Conservation (phyloP, 2,113 vertebrate species). For the Lycaon pictus region DNA sequence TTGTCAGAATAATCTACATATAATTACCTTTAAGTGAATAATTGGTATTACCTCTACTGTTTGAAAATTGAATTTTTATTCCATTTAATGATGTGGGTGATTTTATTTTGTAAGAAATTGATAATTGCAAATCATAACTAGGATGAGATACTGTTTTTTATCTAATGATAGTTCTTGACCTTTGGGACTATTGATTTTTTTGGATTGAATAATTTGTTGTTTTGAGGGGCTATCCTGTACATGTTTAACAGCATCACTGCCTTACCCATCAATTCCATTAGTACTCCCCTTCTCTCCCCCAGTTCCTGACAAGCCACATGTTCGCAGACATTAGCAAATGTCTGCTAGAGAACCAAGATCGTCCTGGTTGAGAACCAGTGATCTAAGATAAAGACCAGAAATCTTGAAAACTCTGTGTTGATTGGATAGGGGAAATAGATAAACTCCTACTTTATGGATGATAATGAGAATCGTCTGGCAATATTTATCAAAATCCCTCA, state of each 20-base stretch:
- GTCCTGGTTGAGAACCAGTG: neutral
- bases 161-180: neutral
- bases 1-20: neutral
- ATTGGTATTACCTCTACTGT: neutral
- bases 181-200: neutral
- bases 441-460: neutral
- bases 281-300: neutral
- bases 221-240: neutral
- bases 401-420: neutral
- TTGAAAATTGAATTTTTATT: conserved; percentile 13
- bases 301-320: neutral
- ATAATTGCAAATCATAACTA: neutral
- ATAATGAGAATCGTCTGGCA: neutral
- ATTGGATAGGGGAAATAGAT: neutral
- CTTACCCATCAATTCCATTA: neutral
- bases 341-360: neutral
- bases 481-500: neutral
- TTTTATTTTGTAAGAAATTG: conserved; percentile 31
- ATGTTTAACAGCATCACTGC: neutral
- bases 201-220: neutral
- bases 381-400: neutral
- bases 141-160: neutral
- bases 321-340: neutral
- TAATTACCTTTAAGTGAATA: conserved; percentile 7
- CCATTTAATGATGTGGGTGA: neutral